Percentiles rank a stretch among this genome's conserved stretches.
phyloP scores from a whole-genome alignment of 53 echinoderm and acorn worm species.

The Patiria pectinifera region DNA sequence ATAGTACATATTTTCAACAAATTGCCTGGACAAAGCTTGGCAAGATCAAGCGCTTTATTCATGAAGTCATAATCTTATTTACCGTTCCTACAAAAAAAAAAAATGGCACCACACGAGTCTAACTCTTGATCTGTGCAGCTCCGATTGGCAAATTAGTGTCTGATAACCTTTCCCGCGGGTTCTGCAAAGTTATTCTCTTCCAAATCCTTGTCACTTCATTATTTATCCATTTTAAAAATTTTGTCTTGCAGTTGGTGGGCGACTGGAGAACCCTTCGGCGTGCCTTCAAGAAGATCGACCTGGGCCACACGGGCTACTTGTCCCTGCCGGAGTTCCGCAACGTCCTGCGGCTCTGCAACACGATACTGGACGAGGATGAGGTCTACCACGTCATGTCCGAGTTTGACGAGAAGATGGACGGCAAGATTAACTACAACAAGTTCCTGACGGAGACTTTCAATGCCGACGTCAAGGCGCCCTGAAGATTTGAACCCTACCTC shows the following conservation, averaged over 20 bases:
- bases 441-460: constrained; percentile 89
- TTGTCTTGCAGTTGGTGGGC: constrained; percentile 83
- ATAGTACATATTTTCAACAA: too few relatives aligned
- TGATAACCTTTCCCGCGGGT: too few relatives aligned
- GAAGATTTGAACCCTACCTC: background rate
- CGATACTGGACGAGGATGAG: constrained; percentile 89
- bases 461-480: constrained; percentile 70
- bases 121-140: too few relatives aligned
- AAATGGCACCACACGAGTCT: too few relatives aligned
- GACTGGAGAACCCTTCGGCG: constrained; percentile 91
- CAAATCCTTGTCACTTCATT: background rate
- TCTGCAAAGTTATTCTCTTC: background rate
- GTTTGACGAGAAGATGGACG: constrained; percentile 96
- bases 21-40: too few relatives aligned
- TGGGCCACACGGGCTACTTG: constrained; percentile 86
- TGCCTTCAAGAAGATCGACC: constrained; percentile 95
- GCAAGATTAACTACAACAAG: constrained; percentile 96
- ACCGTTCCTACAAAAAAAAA: too few relatives aligned
- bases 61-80: too few relatives aligned
- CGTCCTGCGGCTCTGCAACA: constrained; percentile 85
- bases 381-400: constrained; percentile 97
- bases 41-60: too few relatives aligned
- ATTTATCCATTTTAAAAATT: background rate
- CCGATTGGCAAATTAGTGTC: too few relatives aligned
- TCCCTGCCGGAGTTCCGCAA: constrained; percentile 94